These are phyloP conservation scores for Nephrotoma appendiculata DNA, from an alignment of 2,888 invertebrate genomes.

Conservation along the genomic window DNA sequence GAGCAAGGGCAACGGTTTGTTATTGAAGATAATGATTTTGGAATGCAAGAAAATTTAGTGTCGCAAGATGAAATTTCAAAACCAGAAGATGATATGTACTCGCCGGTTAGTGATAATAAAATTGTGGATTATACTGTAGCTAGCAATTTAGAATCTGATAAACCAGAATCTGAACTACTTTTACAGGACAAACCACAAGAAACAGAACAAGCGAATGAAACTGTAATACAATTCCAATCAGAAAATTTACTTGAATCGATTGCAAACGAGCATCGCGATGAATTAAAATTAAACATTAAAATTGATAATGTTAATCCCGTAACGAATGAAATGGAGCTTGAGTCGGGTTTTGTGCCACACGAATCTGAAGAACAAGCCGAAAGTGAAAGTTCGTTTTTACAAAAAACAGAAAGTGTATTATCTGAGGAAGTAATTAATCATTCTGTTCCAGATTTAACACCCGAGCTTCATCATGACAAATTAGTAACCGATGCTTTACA, in stretches of 20 bases:
- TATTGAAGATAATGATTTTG: slow-evolving; percentile 5
- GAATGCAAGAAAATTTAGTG: slow-evolving; percentile 1
- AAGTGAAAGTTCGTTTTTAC: neutral
- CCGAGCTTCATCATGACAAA: neutral
- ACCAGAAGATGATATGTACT: slow-evolving; percentile 6
- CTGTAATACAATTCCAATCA: neutral
- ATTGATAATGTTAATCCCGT: neutral
- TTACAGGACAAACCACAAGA: neutral
- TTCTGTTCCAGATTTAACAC: neutral
- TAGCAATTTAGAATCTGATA: slow-evolving; percentile 4
- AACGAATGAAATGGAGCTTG: neutral
- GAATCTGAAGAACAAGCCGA: neutral
- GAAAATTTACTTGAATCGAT: neutral
- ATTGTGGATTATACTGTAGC: neutral
- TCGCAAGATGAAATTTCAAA: slow-evolving; percentile 6
- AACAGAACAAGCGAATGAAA: neutral
- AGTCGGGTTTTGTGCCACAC: neutral
- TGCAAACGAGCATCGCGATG: neutral
- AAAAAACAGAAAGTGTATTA: neutral
- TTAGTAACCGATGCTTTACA: neutral
- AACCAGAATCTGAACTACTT: slow-evolving; percentile 6
- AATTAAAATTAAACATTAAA: neutral
- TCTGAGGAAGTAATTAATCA: neutral
- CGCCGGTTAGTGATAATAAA: slow-evolving; percentile 6
- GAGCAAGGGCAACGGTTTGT: neutral